These are phyloP conservation scores for Propithecus coquereli DNA, from an alignment of 2,113 vertebrate genomes.

Conservation along the genomic window DNA sequence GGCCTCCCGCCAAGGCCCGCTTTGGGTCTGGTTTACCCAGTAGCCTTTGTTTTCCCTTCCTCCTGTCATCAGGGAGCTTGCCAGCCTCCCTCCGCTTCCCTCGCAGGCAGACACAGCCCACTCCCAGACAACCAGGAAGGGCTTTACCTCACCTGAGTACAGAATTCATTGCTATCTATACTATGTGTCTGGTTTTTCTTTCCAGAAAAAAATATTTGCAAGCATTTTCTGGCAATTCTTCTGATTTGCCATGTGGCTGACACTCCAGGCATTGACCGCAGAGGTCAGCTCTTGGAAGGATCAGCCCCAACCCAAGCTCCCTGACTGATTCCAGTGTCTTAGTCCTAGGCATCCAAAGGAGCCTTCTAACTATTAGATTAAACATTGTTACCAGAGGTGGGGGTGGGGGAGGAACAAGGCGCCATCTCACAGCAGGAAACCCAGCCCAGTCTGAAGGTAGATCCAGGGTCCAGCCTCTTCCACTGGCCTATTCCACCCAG, in stretches of 20 bases:
- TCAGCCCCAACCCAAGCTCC: background rate
- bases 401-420: background rate
- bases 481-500: background rate
- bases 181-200: background rate
- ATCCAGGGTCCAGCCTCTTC: background rate
- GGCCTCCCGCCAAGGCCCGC: background rate
- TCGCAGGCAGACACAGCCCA: background rate
- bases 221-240: background rate
- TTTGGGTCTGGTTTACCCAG: background rate
- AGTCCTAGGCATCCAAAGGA: background rate
- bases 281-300: background rate
- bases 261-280: background rate
- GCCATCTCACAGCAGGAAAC: background rate
- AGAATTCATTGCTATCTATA: background rate
- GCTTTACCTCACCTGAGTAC: background rate
- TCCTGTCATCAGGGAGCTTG: background rate
- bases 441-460: background rate
- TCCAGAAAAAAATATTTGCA: background rate
- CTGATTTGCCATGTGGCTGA: background rate
- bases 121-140: background rate
- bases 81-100: background rate
- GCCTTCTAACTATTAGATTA: background rate
- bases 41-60: conserved; percentile 19
- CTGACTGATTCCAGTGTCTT: background rate
- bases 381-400: background rate